Conservation (phyloP, 2,888 invertebrate species). For the Temnothorax ravouxi region DNA sequence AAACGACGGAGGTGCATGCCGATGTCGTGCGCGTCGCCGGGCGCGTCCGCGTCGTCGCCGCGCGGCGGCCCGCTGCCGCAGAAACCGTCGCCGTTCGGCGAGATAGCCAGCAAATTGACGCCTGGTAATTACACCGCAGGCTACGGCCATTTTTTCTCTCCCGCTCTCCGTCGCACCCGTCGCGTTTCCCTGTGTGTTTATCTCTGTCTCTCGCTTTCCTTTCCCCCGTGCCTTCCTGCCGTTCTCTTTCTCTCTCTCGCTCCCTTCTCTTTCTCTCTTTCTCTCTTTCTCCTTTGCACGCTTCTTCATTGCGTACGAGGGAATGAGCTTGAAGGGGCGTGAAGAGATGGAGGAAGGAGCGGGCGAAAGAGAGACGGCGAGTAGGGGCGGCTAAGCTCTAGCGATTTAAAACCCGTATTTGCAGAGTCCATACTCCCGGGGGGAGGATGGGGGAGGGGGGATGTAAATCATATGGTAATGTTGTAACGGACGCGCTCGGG, state of each 20-base stretch:
- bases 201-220: slow-evolving; percentile 21
- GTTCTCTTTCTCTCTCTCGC: slow-evolving; percentile 8
- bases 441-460: slow-evolving; percentile 69
- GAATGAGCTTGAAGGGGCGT: slow-evolving; percentile 45
- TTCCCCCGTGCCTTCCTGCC: slow-evolving; percentile 4
- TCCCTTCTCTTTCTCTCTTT: slow-evolving; percentile 16
- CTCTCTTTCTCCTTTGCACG: background rate
- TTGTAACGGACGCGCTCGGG: slow-evolving; percentile 65
- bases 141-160: slow-evolving; percentile 81
- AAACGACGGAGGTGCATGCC: slow-evolving; percentile 97
- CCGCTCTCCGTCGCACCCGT: slow-evolving; percentile 22
- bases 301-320: slow-evolving; percentile 21
- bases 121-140: slow-evolving; percentile 90
- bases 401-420: slow-evolving; percentile 83
- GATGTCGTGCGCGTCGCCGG: slow-evolving; percentile 90
- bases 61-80: slow-evolving; percentile 83
- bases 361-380: slow-evolving; percentile 27
- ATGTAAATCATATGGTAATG: slow-evolving; percentile 85
- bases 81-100: slow-evolving; percentile 93
- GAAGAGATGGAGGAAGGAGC: slow-evolving; percentile 51
- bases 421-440: slow-evolving; percentile 53
- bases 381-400: slow-evolving; percentile 70
- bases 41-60: slow-evolving; percentile 87
- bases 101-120: slow-evolving; percentile 94
- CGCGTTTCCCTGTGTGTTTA: slow-evolving; percentile 8